These are phyloP conservation scores for Onychomys torridus DNA, from an alignment of 2,797 vertebrate species.

Conservation along the genomic window DNA sequence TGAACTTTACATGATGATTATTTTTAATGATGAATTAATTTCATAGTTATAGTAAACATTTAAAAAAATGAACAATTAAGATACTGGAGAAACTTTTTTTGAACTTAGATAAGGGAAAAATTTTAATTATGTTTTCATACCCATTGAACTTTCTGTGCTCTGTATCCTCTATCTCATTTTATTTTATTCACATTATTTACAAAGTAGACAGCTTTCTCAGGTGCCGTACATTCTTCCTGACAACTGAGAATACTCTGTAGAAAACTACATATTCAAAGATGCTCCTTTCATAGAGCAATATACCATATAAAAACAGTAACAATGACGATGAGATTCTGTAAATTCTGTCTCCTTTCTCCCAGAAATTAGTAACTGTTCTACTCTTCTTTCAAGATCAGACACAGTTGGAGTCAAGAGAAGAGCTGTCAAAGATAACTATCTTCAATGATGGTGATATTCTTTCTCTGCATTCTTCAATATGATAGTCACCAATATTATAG, in stretches of 20 bases:
- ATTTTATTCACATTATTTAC: slow-evolving; percentile 19
- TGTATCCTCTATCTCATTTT: background rate
- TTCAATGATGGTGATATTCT: background rate
- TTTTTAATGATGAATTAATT: slow-evolving; percentile 35
- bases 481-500: background rate
- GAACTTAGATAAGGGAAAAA: background rate
- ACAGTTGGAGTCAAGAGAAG: background rate
- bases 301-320: slow-evolving; percentile 13
- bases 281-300: background rate
- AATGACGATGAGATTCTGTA: background rate
- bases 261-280: slow-evolving; percentile 43
- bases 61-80: background rate
- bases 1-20: slow-evolving; percentile 7
- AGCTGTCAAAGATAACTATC: slow-evolving; percentile 19
- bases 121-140: slow-evolving; percentile 29
- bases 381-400: slow-evolving; percentile 46
- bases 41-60: slow-evolving; percentile 10
- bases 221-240: slow-evolving; percentile 50
- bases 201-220: background rate
- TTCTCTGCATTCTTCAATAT: background rate
- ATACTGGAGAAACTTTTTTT: background rate
- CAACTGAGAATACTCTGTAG: background rate
- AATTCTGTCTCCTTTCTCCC: slow-evolving; percentile 12
- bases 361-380: slow-evolving; percentile 2
- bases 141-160: background rate